phyloP scores from a whole-genome alignment of 1,140 invertebrate species.

The Apis dorsata region DNA sequence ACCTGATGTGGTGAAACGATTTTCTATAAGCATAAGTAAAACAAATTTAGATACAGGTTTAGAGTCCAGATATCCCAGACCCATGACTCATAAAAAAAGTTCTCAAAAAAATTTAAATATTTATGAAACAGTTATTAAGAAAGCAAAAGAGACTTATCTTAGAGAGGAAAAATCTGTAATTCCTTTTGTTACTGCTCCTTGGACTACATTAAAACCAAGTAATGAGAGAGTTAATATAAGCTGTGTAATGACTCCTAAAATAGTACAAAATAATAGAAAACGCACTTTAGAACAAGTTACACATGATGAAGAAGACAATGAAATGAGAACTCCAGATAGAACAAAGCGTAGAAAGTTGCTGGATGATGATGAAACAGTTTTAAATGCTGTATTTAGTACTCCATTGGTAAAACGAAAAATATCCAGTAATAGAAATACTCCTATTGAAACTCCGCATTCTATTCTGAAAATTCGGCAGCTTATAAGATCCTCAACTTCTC shows the following conservation, averaged over 20 bases:
- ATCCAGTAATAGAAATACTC: slow-evolving; percentile 3
- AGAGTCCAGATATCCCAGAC: slow-evolving; percentile 66
- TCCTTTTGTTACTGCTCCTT: slow-evolving; percentile 77
- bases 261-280: slow-evolving; percentile 52
- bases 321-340: slow-evolving; percentile 19
- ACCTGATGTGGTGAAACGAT: slow-evolving; percentile 71
- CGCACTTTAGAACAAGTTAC: slow-evolving; percentile 61
- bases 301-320: slow-evolving; percentile 14
- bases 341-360: slow-evolving; percentile 57
- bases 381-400: slow-evolving; percentile 68
- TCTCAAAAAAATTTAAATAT: slow-evolving; percentile 56
- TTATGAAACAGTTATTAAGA: slow-evolving; percentile 70
- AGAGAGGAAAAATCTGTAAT: slow-evolving; percentile 61
- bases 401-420: slow-evolving; percentile 73
- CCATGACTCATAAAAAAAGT: slow-evolving; percentile 72
- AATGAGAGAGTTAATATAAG: slow-evolving; percentile 53
- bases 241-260: slow-evolving; percentile 66
- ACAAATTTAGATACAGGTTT: slow-evolving; percentile 32
- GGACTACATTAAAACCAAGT: slow-evolving; percentile 55
- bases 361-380: slow-evolving; percentile 23
- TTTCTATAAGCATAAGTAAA: slow-evolving; percentile 50
- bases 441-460: slow-evolving; percentile 73
- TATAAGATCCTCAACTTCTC: slow-evolving; percentile 67
- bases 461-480: slow-evolving; percentile 77
- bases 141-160: slow-evolving; percentile 72